These are phyloP conservation scores for Trachymyrmex cornetzi DNA, from an alignment of 1,140 invertebrate species.

Conservation along the genomic window DNA sequence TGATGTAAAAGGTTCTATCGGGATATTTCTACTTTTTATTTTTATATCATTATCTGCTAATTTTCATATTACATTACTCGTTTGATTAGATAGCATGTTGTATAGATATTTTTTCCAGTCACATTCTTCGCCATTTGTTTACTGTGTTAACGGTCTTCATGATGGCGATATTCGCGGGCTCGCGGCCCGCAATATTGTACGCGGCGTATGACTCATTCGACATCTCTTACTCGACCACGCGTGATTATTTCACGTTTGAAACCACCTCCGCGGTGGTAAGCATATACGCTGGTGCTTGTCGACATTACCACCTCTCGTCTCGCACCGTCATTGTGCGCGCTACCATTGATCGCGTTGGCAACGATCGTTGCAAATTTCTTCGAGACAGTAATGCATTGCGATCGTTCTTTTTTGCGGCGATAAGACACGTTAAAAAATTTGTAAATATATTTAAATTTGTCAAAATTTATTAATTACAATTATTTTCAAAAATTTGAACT, in stretches of 20 bases:
- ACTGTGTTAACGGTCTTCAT: slow-evolving; percentile 34
- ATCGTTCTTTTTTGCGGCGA: neutral
- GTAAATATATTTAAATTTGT: neutral
- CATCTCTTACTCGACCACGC: slow-evolving; percentile 74
- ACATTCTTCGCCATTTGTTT: slow-evolving; percentile 35
- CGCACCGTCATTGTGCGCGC: slow-evolving; percentile 33
- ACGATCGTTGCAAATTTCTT: slow-evolving; percentile 55
- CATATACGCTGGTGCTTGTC: slow-evolving; percentile 62
- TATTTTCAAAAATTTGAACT: neutral
- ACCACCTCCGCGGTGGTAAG: slow-evolving; percentile 74
- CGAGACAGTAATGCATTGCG: slow-evolving; percentile 18
- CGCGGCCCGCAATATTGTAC: slow-evolving; percentile 63
- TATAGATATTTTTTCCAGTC: slow-evolving; percentile 25
- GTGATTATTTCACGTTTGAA: slow-evolving; percentile 72
- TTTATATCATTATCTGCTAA: slow-evolving; percentile 6
- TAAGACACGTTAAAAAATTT: neutral
- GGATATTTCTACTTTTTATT: slow-evolving; percentile 11
- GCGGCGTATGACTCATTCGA: slow-evolving; percentile 72
- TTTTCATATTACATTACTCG: slow-evolving; percentile 6
- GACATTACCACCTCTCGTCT: slow-evolving; percentile 70
- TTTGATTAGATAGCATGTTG: slow-evolving; percentile 22
- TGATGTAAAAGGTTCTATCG: neutral
- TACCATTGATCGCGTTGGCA: slow-evolving; percentile 68
- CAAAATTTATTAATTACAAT: neutral
- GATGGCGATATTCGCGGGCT: slow-evolving; percentile 55